Percentiles rank a stretch among this genome's conserved stretches.
These are phyloP conservation scores for Hemitrygon akajei DNA, from an alignment of 2,797 vertebrate species.

Conservation along the genomic window DNA sequence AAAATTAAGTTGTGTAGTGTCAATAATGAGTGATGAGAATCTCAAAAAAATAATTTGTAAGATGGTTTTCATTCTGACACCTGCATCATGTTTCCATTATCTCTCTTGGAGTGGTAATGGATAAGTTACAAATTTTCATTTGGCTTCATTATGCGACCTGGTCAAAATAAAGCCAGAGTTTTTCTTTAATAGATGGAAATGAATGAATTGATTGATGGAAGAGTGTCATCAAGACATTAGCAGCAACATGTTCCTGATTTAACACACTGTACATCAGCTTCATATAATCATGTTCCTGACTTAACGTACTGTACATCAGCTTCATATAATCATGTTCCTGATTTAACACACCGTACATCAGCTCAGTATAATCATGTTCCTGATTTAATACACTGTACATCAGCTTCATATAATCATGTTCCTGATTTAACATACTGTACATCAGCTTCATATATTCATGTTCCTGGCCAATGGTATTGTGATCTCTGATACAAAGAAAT, in stretches of 20 bases:
- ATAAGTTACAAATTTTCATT: background rate
- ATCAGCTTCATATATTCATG: background rate
- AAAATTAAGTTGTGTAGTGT: background rate
- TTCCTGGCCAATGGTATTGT: background rate
- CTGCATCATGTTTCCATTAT: background rate
- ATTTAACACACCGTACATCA: too few species aligned
- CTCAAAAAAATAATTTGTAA: background rate
- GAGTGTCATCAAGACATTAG: background rate
- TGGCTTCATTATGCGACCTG: background rate
- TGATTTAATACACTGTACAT: too few species aligned
- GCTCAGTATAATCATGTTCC: background rate
- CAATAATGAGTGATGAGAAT: background rate
- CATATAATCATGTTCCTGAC: background rate
- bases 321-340: background rate
- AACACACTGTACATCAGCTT: too few species aligned
- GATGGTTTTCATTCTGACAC: too few species aligned
- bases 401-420: background rate
- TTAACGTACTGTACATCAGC: too few species aligned
- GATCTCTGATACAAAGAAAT: background rate
- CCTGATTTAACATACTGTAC: background rate
- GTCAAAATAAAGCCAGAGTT: background rate
- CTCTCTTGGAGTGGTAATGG: background rate
- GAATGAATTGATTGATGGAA: background rate
- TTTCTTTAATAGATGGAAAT: background rate
- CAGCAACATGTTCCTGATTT: background rate